Conservation (phyloP, 2,888 invertebrate species). For the Gymnosoma rotundatum region DNA sequence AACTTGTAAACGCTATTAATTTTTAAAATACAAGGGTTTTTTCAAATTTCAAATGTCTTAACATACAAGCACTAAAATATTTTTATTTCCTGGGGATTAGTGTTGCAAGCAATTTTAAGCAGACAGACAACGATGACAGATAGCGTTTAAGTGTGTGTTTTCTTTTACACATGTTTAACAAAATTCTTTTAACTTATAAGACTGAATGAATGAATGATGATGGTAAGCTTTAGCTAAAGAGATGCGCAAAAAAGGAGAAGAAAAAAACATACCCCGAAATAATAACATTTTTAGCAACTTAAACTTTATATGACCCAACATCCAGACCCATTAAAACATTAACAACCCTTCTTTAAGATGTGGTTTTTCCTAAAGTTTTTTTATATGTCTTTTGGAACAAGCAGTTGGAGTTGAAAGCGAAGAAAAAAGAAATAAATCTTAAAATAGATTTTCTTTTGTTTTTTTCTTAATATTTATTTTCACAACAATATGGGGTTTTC, state of each 20-base stretch:
- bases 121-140: neutral
- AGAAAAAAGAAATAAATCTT: constrained; percentile 53
- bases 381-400: constrained; percentile 6
- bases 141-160: neutral
- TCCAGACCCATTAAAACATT: neutral
- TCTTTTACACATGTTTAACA: constrained; percentile 25
- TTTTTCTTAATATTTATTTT: neutral
- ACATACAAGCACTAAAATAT: neutral
- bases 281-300: constrained; percentile 4
- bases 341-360: constrained; percentile 30
- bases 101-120: neutral
- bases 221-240: constrained; percentile 15
- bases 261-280: constrained; percentile 31
- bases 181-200: constrained; percentile 15
- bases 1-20: constrained; percentile 59
- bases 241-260: constrained; percentile 17
- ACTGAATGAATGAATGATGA: constrained; percentile 29
- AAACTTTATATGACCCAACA: neutral
- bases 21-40: constrained; percentile 45
- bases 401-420: constrained; percentile 1
- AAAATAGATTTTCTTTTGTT: constrained; percentile 38
- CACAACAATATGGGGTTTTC: constrained; percentile 20
- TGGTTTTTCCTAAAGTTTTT: neutral
- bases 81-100: constrained; percentile 4
- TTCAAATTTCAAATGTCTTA: neutral